Base-by-base conservation (phyloP, 2,113 vertebrate species). In the Xiphias gladius region DNA sequence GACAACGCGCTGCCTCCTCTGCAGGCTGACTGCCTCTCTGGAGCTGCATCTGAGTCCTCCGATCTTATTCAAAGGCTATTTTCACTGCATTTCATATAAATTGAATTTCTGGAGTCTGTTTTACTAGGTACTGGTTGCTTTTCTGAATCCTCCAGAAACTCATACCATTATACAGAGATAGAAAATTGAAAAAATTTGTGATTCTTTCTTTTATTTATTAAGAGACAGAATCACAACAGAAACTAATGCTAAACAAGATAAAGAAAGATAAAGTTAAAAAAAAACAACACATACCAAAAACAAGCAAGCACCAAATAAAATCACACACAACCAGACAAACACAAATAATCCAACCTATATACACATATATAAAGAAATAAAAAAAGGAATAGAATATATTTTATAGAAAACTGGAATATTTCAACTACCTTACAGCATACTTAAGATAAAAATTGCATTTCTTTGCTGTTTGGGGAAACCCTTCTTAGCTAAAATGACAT, bases 21-120 rank as follows among this genome's bases (percentile, higher is more conserved):
- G 43, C 59, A 73, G 76, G 74, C 84, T 66, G 46, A 17, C 63
- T 54, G 75, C 81, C 46, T 69, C 22, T 67, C 17, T 78, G 30
- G 20, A 57, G 63, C 69, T 73, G 46, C 9, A n/a, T 8, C 52
- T 46, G 58, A 54, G 35, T 63, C 48, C 41, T 59, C 17, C 16
- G 13, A 70, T 13, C 54, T 64, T 13, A 20, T 61, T 74, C 30
- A 64, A 70, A 67, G 37, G 35, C 59, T 50, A 2, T 32, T 88
- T 57, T 55, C 28, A 43, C 52, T 78, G 39, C 43, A 68, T 32
- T 77, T 22, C 26, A 10, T 52, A 22, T 19, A 79, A 10, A 20
- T 59, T 2, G 17, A 66, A 39, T 50, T 55, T 55, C 30, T 50
- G 24, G n/a, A 61, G 58, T 43, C 19, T 54, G 17, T 57, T 73